Evolutionary conservation across 2,797 vertebrate species (phyloP).

Genomic region (Simalia tracyae): DNA sequence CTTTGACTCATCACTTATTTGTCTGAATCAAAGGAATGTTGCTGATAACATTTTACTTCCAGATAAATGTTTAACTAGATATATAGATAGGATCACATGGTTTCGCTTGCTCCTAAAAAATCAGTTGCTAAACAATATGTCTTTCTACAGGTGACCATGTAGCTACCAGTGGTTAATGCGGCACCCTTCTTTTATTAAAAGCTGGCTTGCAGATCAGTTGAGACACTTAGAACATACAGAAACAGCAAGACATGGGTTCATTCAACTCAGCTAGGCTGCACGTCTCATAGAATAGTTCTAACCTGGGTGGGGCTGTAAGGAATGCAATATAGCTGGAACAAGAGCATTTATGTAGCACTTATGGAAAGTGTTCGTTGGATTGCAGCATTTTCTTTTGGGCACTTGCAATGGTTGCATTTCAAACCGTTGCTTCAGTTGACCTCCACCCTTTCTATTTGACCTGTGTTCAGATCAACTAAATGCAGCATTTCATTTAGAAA

Average conservation of each 20-base stretch:
- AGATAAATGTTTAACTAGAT: background rate
- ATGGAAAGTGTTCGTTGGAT: background rate
- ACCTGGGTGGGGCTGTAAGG: background rate
- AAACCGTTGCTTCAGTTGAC: background rate
- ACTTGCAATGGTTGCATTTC: background rate
- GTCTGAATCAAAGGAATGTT: background rate
- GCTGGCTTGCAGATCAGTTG: background rate
- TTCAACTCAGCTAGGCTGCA: background rate
- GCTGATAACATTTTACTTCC: background rate
- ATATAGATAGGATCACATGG: background rate
- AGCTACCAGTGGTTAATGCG: background rate
- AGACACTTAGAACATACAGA: background rate
- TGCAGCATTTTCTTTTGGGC: background rate
- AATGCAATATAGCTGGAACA: fast-evolving
- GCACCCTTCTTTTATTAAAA: background rate
- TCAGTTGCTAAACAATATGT: background rate
- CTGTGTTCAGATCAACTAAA: background rate
- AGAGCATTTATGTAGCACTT: background rate
- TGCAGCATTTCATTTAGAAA: background rate
- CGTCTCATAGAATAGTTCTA: background rate
- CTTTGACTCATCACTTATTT: background rate
- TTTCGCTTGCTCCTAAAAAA: background rate
- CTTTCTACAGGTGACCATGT: background rate
- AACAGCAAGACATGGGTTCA: background rate
- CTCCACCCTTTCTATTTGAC: background rate